Base-by-base conservation (phyloP, 2,888 invertebrate genomes). In the Eupithecia insigniata region DNA sequence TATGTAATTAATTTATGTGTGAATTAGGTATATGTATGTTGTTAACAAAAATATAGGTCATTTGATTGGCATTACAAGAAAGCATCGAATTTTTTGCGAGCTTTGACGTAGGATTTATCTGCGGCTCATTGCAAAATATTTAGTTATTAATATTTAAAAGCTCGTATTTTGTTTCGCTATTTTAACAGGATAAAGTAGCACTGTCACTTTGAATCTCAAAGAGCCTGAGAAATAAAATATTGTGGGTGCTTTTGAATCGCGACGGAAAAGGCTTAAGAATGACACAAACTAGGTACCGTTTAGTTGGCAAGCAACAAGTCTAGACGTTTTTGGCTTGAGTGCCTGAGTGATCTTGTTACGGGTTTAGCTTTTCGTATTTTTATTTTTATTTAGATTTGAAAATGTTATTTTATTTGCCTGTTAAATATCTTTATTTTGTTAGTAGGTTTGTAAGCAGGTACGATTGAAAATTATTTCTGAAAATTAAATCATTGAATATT, bases 71-170 rank as follows among this genome's bases (percentile, higher is more conserved):
- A n/a, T n/a, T 43, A 43, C 2, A n/a, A 16, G 4, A 39, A 39
- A 43, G 1, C 36, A 6, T 18, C 18, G 0, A n/a, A 18, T n/a
- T n/a, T 7, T 18, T 18, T 7, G 22, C n/a, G 8, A 46, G 18
- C 18, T 18, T 43, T 43, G 18, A 6, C 7, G n/a, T 43, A 43
- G 0, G 18, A 8, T 46, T n/a, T 46, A 46, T 51, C 4, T 26
- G 26, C 22, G 18, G 18, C 55, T 69, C 69, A 72, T 73, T 70
- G 70, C 70, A 72, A 71, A 73, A 72, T 72, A 70, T 65, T 46
- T n/a, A 68, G 70, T 67, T 71, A 76, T 72, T 76, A 76, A 78
- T 80, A 79, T 73, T 77, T 80, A 78, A 78, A 64, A 39, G 62
- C 60, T 76, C 76, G 77, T 75, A 76, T 76, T n/a, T 70, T 64